phyloP scores from a whole-genome alignment of 2,888 invertebrate species.

The Julus scandinavius region DNA sequence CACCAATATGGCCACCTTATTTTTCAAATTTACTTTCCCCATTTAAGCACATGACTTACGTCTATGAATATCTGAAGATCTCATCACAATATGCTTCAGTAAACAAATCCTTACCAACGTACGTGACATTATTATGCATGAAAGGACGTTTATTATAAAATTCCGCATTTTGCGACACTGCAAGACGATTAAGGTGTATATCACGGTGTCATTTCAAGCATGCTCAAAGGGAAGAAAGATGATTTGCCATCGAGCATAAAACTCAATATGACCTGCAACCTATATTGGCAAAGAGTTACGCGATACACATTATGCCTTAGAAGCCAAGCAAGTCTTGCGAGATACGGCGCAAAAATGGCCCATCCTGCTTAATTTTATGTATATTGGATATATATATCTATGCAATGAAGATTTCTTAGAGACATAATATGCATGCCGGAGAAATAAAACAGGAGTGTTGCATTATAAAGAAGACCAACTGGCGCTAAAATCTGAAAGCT shows the following conservation, averaged over 20 bases:
- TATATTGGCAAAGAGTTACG: background rate
- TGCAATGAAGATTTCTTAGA: conserved; percentile 11
- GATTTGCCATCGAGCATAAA: conserved; percentile 44
- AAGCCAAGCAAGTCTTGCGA: background rate
- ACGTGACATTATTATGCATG: conserved; percentile 46
- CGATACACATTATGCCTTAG: conserved; percentile 18
- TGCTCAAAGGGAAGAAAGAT: background rate
- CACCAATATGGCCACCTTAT: background rate
- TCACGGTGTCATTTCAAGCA: conserved; percentile 25
- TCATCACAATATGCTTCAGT: conserved; percentile 49
- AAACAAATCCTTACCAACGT: conserved; percentile 48
- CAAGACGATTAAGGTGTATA: conserved; percentile 28
- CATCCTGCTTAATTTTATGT: conserved; percentile 36
- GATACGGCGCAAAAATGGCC: conserved; percentile 1
- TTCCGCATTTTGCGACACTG: conserved; percentile 47
- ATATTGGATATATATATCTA: background rate
- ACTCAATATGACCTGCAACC: conserved; percentile 45
- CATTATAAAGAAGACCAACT: conserved; percentile 24
- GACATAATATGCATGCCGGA: conserved; percentile 6
- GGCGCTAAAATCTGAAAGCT: conserved; percentile 32
- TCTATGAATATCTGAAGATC: conserved; percentile 4
- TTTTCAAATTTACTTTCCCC: conserved; percentile 16
- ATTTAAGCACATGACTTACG: conserved; percentile 31
- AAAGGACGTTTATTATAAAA: conserved; percentile 52
- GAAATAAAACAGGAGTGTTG: conserved; percentile 40